Base-by-base conservation (phyloP, 2,888 invertebrate genomes). In the Mesorhabditis sp. region DNA sequence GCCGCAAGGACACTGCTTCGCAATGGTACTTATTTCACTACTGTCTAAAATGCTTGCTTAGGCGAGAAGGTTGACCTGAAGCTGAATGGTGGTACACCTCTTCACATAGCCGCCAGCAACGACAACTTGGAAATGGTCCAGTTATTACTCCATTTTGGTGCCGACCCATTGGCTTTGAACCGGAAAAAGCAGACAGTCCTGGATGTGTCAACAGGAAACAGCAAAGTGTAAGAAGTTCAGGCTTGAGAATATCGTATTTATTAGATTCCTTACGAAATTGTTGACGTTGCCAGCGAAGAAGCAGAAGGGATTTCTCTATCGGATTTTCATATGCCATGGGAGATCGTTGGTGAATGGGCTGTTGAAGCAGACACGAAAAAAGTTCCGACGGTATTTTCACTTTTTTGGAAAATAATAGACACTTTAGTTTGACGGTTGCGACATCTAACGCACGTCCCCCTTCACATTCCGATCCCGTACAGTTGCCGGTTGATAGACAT, bases 121-220 rank as follows among this genome's bases (percentile, higher is more conserved):
- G 81, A 80, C 69, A 82, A 83, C 65, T 73, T 83, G 66, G 79
- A 77, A 1, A 80, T 83, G 77, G 77, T 78, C 70, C 82, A 82
- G 65, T 69, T 80, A 13, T 66, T 82, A 45, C 65, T 81, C 5
- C 78, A 78, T 65, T 82, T 80, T 67, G 82, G 82, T 42, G 79
- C 80, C 5, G 76, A 82, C 71, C 70, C 73, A 13, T 63, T 65
- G 64, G 70, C 70, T 10, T 64, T 73, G 10, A 77, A 80, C 70
- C 76, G 74, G 61, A 68, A 76, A 43, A 77, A 76, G 15, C 70
- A 77, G 28, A 77, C 77, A 6, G 68, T 79, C 6, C 63, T 76
- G 45, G 72, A 70, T 66, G 66, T 79, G 45, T 73, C 79, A 4
- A 74, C 70, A 15, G 79, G 79, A 13, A 79, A 75, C 62, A 70